Evolutionary conservation across 2,888 invertebrate genomes (phyloP), one percentile per base, ranked within the genome.

Genomic region (Temnothorax rugatulus): DNA sequence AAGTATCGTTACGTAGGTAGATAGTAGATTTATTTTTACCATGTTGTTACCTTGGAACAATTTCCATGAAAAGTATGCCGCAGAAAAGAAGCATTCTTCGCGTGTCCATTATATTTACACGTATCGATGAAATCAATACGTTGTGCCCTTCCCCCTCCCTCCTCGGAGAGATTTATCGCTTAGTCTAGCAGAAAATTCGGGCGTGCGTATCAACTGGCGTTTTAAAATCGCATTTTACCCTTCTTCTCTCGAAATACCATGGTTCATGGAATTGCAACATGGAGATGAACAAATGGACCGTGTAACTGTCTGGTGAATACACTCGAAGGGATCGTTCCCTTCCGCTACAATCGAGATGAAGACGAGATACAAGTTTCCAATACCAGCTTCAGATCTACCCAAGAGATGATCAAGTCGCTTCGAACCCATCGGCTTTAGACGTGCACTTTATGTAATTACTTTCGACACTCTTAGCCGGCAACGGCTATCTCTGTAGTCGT

Each of bases 401-500:
- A 1, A 79, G 25, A 69, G 44, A 44, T 13, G 29, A 63, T 29
- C 34, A 13, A 54, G n/a, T 57, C 7, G n/a, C 38, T 69, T 21
- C 11, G n/a, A 44, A 44, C 0, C 88, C 83, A 90, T 90, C 90
- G 84, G 87, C 89, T 91, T 91, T 91, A 91, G 90, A 84, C 89
- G 85, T 85, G 89, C 86, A 83, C 84, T 89, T 86, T 74, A 68
- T 86, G 90, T 89, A 92, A 91, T 92, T 91, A 92, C 91, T 91
- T 92, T 91, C 85, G 86, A 88, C 91, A 82, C 90, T 88, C 89
- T 61, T 47, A 75, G 34, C 18, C 13, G 21, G 44, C 59, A 41
- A 57, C 34, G 52, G n/a, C 74, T 41, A 68, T 41, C 41, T 41
- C 50, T 15, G 50, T 38, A 15, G 13, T 15, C n/a, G 25, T 66